Conservation (phyloP, 2,797 vertebrate species). For the Ataeniobius toweri region DNA sequence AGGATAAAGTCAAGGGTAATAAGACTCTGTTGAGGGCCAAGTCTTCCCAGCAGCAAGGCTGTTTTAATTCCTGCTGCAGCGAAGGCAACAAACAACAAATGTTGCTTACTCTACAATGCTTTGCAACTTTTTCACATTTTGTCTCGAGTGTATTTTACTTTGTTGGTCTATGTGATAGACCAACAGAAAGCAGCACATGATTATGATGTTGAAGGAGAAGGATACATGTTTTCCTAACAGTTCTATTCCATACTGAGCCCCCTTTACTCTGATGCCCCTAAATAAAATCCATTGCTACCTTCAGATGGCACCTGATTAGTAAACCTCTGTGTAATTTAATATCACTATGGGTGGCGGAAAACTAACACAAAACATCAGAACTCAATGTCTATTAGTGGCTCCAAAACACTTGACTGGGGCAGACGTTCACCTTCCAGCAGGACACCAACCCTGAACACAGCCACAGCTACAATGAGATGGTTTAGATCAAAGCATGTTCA, state of each 20-base stretch:
- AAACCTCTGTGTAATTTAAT: not conserved
- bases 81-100: slow-evolving; percentile 32
- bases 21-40: slow-evolving; percentile 20
- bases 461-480: too few species aligned
- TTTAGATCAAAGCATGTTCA: too few species aligned
- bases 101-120: not conserved
- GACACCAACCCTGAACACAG: too few species aligned
- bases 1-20: slow-evolving; percentile 47
- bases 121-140: not conserved
- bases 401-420: too few species aligned
- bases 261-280: not conserved
- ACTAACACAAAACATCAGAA: too few species aligned
- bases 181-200: too few species aligned
- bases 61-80: slow-evolving; percentile 20
- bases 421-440: too few species aligned
- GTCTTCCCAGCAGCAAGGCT: slow-evolving; percentile 23
- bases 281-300: not conserved
- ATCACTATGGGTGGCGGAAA: too few species aligned
- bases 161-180: too few species aligned
- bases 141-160: not conserved
- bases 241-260: too few species aligned
- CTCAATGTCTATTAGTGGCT: too few species aligned
- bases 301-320: not conserved
- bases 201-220: too few species aligned
- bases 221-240: not conserved